These are phyloP conservation scores for Tyria jacobaeae DNA, from an alignment of 2,888 invertebrate species.

Conservation along the genomic window DNA sequence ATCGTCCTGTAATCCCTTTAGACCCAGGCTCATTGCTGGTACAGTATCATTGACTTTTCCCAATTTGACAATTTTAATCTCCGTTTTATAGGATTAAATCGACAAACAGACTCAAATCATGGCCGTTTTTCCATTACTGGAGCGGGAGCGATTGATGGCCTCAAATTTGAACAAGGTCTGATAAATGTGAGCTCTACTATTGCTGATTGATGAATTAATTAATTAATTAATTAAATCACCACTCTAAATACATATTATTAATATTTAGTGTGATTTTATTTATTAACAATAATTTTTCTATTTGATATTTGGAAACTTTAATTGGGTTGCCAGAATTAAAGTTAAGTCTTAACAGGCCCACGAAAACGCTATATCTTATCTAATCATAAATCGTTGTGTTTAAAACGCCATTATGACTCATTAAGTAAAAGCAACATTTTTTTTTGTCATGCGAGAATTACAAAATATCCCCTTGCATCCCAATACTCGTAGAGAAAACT, in stretches of 20 bases:
- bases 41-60: conserved; percentile 41
- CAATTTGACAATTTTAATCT: conserved; percentile 53
- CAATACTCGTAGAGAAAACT: no score
- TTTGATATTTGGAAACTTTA: no score
- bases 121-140: conserved; percentile 50
- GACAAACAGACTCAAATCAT: conserved; percentile 47
- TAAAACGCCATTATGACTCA: no score
- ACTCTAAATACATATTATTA: no score
- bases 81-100: conserved; percentile 50
- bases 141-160: conserved; percentile 55
- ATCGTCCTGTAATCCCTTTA: conserved; percentile 25
- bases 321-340: no score
- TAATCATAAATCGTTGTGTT: no score
- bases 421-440: no score
- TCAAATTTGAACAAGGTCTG: conserved; percentile 60
- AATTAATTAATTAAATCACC: no score
- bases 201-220: conserved; percentile 54
- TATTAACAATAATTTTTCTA: conserved; percentile 4
- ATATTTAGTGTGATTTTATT: conserved; percentile 20
- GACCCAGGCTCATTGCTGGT: conserved; percentile 25
- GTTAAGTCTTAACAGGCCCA: no score
- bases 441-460: no score
- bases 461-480: no score
- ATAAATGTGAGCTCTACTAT: conserved; percentile 54
- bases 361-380: no score